These are phyloP conservation scores for Mylabris phalerata DNA, from an alignment of 1,140 invertebrate genomes.

Conservation along the genomic window DNA sequence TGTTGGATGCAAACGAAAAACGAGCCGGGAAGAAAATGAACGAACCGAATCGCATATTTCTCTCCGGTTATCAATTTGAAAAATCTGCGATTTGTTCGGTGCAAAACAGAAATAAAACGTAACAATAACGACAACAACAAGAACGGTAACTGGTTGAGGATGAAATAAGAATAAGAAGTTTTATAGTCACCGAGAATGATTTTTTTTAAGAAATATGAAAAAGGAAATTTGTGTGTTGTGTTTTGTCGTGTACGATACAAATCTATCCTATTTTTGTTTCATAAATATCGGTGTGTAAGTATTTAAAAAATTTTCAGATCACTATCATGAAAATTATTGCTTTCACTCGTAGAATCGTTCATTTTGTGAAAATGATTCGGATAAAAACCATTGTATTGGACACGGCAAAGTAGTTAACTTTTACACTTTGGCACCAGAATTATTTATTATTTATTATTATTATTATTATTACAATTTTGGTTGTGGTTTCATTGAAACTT, in stretches of 20 bases:
- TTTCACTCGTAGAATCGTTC: background rate
- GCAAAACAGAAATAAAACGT: too few relatives aligned
- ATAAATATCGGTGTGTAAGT: too few relatives aligned
- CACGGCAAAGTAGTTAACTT: constrained; percentile 11
- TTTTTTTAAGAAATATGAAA: background rate
- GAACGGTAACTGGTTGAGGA: constrained; percentile 14
- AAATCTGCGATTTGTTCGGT: too few relatives aligned
- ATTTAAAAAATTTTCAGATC: background rate
- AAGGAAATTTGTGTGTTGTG: background rate
- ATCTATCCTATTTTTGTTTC: too few relatives aligned
- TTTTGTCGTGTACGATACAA: background rate
- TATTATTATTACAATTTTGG: too few relatives aligned
- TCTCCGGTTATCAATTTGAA: too few relatives aligned
- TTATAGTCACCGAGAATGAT: constrained; percentile 26
- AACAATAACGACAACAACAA: too few relatives aligned
- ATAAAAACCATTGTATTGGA: background rate
- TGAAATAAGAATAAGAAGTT: constrained; percentile 34
- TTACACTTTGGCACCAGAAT: constrained; percentile 39
- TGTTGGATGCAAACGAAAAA: too few relatives aligned
- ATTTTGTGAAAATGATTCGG: constrained; percentile 2
- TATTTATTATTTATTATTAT: constrained; percentile 16
- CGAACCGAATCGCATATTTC: too few relatives aligned
- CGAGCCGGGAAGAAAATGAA: too few relatives aligned
- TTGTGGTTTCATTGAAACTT: constrained; percentile 22
- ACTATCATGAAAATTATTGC: background rate